A percentile compares a stretch with the other conserved stretches of the same genome.
Conservation (phyloP, 1,140 invertebrate genomes). For the Lerema accius region DNA sequence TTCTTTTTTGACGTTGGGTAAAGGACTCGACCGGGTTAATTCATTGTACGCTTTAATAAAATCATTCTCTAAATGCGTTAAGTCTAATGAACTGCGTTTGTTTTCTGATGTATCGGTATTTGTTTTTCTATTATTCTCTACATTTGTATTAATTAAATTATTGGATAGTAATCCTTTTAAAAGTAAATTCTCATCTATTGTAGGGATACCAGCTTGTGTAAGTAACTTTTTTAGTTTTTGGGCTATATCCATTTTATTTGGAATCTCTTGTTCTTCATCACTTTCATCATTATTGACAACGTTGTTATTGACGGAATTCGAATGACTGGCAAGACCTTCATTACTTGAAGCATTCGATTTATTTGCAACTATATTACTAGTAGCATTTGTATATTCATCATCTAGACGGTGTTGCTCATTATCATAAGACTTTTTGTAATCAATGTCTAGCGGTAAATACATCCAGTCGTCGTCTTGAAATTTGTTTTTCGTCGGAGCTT, state of each 20-base stretch:
- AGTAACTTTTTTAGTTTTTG: slow-evolving; percentile 59
- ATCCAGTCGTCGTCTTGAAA: slow-evolving; percentile 75
- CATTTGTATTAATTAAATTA: slow-evolving; percentile 79
- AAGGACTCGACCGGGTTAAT: slow-evolving; percentile 63
- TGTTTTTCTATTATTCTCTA: slow-evolving; percentile 2
- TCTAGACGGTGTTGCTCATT: slow-evolving; percentile 28
- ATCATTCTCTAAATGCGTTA: slow-evolving; percentile 74
- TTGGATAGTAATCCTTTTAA: slow-evolving; percentile 58
- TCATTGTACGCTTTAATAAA: slow-evolving; percentile 78
- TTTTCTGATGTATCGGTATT: slow-evolving; percentile 14
- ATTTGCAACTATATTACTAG: slow-evolving; percentile 20
- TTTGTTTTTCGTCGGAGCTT: slow-evolving; percentile 57
- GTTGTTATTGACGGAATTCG: not conserved
- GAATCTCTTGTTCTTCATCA: too few relatives aligned
- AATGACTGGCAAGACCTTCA: not conserved
- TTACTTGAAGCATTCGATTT: slow-evolving; percentile 9
- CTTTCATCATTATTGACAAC: not conserved
- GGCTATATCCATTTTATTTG: slow-evolving; percentile 54
- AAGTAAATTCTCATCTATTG: slow-evolving; percentile 58
- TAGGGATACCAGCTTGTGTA: slow-evolving; percentile 57
- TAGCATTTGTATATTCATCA: slow-evolving; percentile 36
- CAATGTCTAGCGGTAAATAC: slow-evolving; percentile 69
- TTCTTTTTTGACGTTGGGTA: slow-evolving; percentile 50
- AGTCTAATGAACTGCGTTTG: slow-evolving; percentile 48
- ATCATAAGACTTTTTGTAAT: slow-evolving; percentile 42